phyloP scores from a whole-genome alignment of 2,888 invertebrate species.

The Nysson spinosus region DNA sequence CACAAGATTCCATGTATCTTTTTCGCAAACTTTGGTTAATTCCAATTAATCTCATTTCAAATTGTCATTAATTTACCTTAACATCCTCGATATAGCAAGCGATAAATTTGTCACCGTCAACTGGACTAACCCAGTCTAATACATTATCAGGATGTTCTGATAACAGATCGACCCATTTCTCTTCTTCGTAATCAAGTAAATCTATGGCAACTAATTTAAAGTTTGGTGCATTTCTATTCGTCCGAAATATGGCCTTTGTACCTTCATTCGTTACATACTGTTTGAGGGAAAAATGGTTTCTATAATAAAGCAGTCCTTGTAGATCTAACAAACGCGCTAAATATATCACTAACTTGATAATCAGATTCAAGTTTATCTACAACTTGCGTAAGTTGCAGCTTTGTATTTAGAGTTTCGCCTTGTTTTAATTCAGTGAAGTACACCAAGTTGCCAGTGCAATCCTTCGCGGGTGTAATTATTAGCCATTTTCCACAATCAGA shows the following conservation, averaged over 20 bases:
- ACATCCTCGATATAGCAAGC: slow-evolving; percentile 95
- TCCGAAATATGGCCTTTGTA: slow-evolving; percentile 89
- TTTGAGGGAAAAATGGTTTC: slow-evolving; percentile 11
- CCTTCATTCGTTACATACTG: slow-evolving; percentile 95
- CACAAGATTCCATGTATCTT: slow-evolving; percentile 9
- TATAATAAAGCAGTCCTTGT: slow-evolving; percentile 14
- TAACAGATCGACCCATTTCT: slow-evolving; percentile 90
- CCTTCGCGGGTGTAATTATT: slow-evolving; percentile 89
- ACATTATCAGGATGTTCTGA: slow-evolving; percentile 92
- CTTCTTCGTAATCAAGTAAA: slow-evolving; percentile 84
- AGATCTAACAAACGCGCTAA: slow-evolving; percentile 4
- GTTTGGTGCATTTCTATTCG: slow-evolving; percentile 96
- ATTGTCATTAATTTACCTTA: slow-evolving; percentile 82
- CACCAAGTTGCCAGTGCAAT: slow-evolving; percentile 94
- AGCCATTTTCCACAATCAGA: slow-evolving; percentile 95
- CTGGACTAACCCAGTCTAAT: slow-evolving; percentile 92
- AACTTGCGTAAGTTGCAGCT: slow-evolving; percentile 86
- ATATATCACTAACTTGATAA: slow-evolving; percentile 84
- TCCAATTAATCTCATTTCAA: slow-evolving; percentile 2
- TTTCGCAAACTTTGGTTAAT: slow-evolving; percentile 1
- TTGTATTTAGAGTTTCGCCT: slow-evolving; percentile 81
- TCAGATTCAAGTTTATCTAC: slow-evolving; percentile 95
- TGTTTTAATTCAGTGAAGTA: slow-evolving; percentile 89
- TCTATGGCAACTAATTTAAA: slow-evolving; percentile 92
- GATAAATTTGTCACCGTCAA: slow-evolving; percentile 90